Percentiles rank a stretch among this genome's conserved stretches.
Conservation (phyloP, 2,797 vertebrate species). For the Eidolon dupreanum region DNA sequence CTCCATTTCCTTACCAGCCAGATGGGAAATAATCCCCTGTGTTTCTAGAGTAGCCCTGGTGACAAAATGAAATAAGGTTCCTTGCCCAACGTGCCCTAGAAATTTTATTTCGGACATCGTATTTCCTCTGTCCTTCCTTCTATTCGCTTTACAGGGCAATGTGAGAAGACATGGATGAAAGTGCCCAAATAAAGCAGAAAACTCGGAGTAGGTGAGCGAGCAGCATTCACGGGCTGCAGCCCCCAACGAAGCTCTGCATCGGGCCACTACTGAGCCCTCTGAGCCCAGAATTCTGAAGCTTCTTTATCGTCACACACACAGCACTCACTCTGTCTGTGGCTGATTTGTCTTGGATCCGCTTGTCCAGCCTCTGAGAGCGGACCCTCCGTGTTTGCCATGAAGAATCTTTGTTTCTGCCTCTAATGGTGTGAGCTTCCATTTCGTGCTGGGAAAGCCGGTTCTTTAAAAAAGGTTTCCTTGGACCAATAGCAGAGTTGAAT, state of each 20-base stretch:
- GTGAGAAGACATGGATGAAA: neutral
- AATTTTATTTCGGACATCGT: neutral
- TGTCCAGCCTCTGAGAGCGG: neutral
- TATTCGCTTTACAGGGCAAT: neutral
- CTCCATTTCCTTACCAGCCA: neutral
- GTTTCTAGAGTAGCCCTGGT: neutral
- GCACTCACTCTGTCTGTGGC: accelerated
- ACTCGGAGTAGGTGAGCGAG: neutral
- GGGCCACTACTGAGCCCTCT: accelerated
- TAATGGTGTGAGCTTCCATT: neutral
- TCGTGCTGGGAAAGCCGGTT: neutral
- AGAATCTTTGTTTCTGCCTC: neutral
- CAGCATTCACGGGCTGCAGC: accelerated
- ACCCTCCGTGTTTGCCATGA: neutral
- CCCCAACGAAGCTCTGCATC: accelerated
- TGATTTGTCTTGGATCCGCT: neutral
- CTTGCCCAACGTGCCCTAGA: neutral
- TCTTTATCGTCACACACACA: neutral
- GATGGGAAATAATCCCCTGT: neutral
- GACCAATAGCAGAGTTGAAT: neutral
- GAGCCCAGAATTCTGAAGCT: neutral
- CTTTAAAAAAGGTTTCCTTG: neutral
- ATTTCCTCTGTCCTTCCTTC: neutral
- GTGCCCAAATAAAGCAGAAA: neutral
- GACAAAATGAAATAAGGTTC: neutral